Base-by-base conservation (phyloP, 1,140 invertebrate species). In the Caerostris darwini region DNA sequence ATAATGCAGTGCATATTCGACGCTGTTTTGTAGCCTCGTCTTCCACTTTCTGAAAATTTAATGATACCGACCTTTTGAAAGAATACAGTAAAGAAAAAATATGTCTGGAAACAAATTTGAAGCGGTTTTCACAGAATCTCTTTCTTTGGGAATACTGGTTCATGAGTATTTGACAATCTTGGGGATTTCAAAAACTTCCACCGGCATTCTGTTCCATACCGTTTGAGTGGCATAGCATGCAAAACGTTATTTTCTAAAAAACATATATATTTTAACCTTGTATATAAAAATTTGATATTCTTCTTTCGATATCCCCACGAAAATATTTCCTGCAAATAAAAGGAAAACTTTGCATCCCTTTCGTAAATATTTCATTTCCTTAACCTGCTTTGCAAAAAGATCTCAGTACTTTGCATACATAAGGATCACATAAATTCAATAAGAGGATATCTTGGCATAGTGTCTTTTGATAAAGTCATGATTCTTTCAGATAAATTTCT, bases 21-120 rank as follows among this genome's bases (percentile, higher is more conserved):
- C 71, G 71, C 71, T 77, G 71, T 77, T 77, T 77, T 50, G 71
- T 50, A 77, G 71, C 10, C 71, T 77, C 71, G 71, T 77, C 10
- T 19, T 77, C 71, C 53, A 53, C 34, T 77, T 77, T 12, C 71
- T 77, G 71, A 77, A 77, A 77, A 77, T 77, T 77, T 77, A 77
- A 77, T 77, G 71, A 77, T 77, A 77, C 8, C 71, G 50, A 53
- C 14, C 71, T 34, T 5, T 77, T 77, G 34, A 50, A 53, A 50
- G 71, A 12, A 12, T 77, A 53, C 71, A 53, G 12, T 77, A 50
- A 34, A 77, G 19, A 77, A 77, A 50, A 77, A 8, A 14, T 50
- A 50, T 77, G 12, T 34, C 10, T 53, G 7, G 71, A 77, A 77
- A 53, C 71, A 77, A 77, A 77, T 77, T 77, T 77, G 71, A 77